Evolutionary conservation across 2,797 vertebrate genomes (phyloP).

Genomic region (Mallotus villosus): DNA sequence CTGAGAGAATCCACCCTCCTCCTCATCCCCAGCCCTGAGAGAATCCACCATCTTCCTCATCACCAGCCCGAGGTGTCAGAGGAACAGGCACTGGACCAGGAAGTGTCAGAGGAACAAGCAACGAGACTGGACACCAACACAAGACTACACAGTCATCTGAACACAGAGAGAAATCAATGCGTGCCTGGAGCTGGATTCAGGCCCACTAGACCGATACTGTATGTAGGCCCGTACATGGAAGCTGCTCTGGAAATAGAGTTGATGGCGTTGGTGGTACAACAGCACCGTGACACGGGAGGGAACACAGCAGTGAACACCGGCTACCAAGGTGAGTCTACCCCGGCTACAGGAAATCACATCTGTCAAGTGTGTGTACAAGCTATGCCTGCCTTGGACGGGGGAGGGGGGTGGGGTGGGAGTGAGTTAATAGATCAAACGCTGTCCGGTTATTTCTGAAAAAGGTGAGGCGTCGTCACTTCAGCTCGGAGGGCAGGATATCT

Average conservation of each 20-base stretch:
- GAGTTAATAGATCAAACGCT: background rate
- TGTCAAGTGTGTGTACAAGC: background rate
- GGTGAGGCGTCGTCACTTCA: background rate
- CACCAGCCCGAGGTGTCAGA: too few species aligned
- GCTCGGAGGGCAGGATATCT: background rate
- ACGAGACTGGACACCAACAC: background rate
- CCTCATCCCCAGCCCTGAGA: too few species aligned
- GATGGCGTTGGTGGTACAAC: too few species aligned
- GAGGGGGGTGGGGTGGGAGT: too few species aligned
- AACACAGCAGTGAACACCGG: background rate
- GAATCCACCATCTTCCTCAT: too few species aligned
- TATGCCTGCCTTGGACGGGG: background rate
- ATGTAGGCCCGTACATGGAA: background rate
- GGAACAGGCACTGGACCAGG: too few species aligned
- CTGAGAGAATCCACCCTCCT: too few species aligned
- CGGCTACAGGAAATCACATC: background rate
- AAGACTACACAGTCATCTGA: background rate
- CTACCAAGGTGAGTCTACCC: background rate
- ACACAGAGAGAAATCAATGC: background rate
- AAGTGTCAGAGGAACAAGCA: too few species aligned
- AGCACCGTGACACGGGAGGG: too few species aligned
- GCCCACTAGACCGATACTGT: background rate
- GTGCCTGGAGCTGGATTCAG: conserved; percentile 4
- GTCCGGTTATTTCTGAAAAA: background rate
- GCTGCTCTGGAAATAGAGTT: too few species aligned